Evolutionary conservation across 2,888 invertebrate species (phyloP), one percentile per base, ranked within the genome.

Genomic region (Ferdinandea cuprea): DNA sequence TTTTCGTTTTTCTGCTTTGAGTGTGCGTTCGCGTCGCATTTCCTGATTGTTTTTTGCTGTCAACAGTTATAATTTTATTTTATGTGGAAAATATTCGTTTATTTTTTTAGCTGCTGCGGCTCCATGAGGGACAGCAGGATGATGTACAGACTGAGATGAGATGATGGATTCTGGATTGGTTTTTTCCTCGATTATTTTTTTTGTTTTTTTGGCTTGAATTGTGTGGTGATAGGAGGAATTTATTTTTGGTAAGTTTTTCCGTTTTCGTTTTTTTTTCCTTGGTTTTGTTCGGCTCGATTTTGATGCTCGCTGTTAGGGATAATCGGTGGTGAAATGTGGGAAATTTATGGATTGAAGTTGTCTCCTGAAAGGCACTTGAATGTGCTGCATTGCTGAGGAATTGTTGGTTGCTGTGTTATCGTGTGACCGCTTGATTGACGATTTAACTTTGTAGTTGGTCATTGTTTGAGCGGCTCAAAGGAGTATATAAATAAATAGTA

Each of bases 61-160:
- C 83, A 83, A 37, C 78, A 54, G 52, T 77, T 73, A 78, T 83
- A 78, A 83, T 83, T 83, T 83, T 73, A 83, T 83, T 78, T 78
- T 73, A 71, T 81, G 81, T 77, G 77, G 73, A 77, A 63, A 71
- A 65, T 58, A 61, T 69, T 69, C 61, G 35, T 46, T 61, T 40
- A 63, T 69, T 71, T 74, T 58, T 50, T 66, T n/a, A n/a, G n/a
- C n/a, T n/a, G n/a, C 44, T 52, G 76, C 32, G 35, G 52, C 76
- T 42, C 58, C 42, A 17, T 54, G 65, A 68, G 66, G 52, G 65
- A 73, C 59, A 50, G 58, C 54, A 50, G 35, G 59, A 81, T 81
- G 77, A 81, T 81, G 76, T 71, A 71, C 80, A 46, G 63, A 77
- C 77, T 59, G 66, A 50, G 46, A 28, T 52, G 61, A 28, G 35